Conservation (phyloP, 2,797 vertebrate genomes). For the Scarus forsteni region DNA sequence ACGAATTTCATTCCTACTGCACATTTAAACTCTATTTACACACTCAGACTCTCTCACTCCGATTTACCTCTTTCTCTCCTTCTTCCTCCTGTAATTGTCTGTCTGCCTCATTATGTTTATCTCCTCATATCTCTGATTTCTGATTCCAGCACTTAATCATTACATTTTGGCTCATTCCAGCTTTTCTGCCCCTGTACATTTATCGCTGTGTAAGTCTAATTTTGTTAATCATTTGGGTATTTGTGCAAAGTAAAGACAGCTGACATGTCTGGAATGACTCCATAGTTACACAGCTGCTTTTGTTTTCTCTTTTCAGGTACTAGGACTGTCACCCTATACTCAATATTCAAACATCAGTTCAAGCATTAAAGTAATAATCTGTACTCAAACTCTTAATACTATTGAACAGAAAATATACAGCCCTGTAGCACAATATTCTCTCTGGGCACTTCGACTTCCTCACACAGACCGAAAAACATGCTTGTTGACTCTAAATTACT, state of each 20-base stretch:
- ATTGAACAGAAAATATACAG: no score
- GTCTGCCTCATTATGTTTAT: constrained; percentile 53
- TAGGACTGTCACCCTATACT: no score
- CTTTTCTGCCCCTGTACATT: constrained; percentile 12
- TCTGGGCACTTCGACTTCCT: no score
- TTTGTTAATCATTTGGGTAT: background rate
- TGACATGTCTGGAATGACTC: no score
- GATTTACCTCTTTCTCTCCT: constrained; percentile 54
- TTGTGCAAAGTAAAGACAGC: background rate
- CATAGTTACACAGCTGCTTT: no score
- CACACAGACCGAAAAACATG: no score
- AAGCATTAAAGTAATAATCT: no score
- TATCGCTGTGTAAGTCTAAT: background rate
- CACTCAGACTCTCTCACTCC: constrained; percentile 64
- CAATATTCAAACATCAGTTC: no score
- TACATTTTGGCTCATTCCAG: constrained; percentile 3
- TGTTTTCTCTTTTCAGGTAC: no score
- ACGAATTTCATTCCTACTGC: constrained; percentile 80
- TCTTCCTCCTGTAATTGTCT: constrained; percentile 63
- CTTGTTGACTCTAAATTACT: no score
- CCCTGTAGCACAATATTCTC: no score
- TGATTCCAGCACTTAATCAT: constrained; percentile 14
- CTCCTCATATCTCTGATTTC: constrained; percentile 22
- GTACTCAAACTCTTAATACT: no score
- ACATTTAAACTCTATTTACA: constrained; percentile 85